Conservation (phyloP, 2,113 vertebrate genomes). For the Boleophthalmus pectinirostris region DNA sequence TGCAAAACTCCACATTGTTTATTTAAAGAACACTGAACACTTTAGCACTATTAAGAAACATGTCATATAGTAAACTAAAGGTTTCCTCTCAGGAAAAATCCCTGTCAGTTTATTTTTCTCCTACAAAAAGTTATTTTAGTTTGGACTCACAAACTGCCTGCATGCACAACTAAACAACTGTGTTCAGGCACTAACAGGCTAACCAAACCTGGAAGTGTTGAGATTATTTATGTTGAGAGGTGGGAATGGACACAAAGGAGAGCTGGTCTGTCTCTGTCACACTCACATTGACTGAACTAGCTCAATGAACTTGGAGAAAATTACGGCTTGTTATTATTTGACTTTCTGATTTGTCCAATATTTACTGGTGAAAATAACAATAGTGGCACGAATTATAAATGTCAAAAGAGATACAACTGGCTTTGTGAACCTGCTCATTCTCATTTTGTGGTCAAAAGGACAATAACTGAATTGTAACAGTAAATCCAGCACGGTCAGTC, state of each 20-base stretch:
- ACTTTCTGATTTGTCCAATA: background rate
- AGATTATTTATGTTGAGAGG: slow-evolving; percentile 71
- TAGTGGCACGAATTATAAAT: background rate
- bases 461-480: background rate
- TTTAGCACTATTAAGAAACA: slow-evolving; percentile 90
- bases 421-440: background rate
- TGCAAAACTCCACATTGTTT: slow-evolving; percentile 88
- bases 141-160: slow-evolving; percentile 78
- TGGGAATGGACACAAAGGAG: slow-evolving; percentile 36
- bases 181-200: slow-evolving; percentile 64
- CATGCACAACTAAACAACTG: slow-evolving; percentile 71
- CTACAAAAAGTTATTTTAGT: slow-evolving; percentile 82
- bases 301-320: background rate
- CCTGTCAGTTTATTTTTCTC: slow-evolving; percentile 82
- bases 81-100: slow-evolving; percentile 83
- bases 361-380: background rate
- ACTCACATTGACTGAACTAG: slow-evolving; percentile 18
- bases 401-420: background rate
- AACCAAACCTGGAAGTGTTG: slow-evolving; percentile 73
- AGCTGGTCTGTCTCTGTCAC: slow-evolving; percentile 55
- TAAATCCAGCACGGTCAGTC: background rate
- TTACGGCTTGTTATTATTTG: background rate
- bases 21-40: slow-evolving; percentile 95
- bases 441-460: background rate
- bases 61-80: slow-evolving; percentile 88